Evolutionary conservation across 1,140 invertebrate species (phyloP), one percentile per base, ranked within the genome.

Genomic region (Drosophila equinoxialis): DNA sequence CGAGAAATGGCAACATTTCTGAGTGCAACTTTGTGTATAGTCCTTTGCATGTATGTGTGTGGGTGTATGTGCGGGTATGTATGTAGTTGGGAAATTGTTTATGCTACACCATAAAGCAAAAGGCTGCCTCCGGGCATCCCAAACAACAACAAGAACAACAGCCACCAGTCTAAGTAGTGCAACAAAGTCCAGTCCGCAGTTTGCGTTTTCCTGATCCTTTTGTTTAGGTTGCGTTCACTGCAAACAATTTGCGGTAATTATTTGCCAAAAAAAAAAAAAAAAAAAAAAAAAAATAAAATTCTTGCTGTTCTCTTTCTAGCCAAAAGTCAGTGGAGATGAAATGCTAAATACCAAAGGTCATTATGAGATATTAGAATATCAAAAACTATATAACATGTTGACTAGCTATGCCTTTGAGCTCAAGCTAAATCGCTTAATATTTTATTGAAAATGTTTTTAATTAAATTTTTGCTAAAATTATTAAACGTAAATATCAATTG

Each of bases 181-280:
- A 37, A 59, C 57, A 37, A 59, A 59, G 33, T 59, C 45, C 45
- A 51, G 45, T 51, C 10, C 33, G 33, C 33, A 35, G 57, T 37
- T 33, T 20, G 57, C 57, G 39, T 59, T 59, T 59, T 8, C 10
- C 33, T 62, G 45, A 51, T 51, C 45, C 45, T 51, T 51, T 51
- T 51, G 45, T 51, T 20, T 10, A 3, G 45, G 7, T 51, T 51
- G 45, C 17, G 20, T 17, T 51, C 45, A 37, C 60, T 62, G 39
- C 60, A 59, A 59, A 59, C 57, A 59, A 59, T 59, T 59, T 59
- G 57, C 57, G 57, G 57, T 59, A 59, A 59, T 59, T 59, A 59
- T 59, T 59, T 37, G 33, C 33, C 57, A 59, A 13, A 39, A 30
- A 30, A 6, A 37, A 35, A 17, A 37, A 20, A 8, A 8, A 30